Percentiles rank a stretch among this genome's conserved stretches.
Conservation (phyloP, 2,888 invertebrate genomes). For the Fragum fragum region DNA sequence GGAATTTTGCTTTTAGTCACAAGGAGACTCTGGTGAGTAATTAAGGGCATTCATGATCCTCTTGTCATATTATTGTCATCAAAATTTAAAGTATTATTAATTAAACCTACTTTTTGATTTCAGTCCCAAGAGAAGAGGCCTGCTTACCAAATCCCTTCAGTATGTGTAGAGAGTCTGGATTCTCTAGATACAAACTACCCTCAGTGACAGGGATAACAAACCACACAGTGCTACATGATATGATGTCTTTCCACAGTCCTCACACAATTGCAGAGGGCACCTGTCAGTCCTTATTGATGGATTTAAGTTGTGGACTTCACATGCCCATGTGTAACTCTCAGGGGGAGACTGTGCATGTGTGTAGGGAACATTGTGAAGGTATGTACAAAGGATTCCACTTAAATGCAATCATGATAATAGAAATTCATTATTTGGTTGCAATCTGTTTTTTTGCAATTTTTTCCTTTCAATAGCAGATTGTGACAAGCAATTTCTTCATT, state of each 20-base stretch:
- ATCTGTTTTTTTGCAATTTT: too few species aligned
- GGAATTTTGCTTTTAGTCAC: too few species aligned
- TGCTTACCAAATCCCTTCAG: neutral
- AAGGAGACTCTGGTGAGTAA: too few species aligned
- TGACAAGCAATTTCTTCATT: too few species aligned
- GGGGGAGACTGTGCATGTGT: neutral
- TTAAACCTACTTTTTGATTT: neutral
- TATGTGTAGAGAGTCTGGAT: neutral
- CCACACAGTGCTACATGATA: neutral
- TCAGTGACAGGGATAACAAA: neutral
- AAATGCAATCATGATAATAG: too few species aligned
- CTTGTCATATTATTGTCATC: too few species aligned
- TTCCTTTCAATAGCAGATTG: too few species aligned
- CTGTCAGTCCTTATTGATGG: neutral
- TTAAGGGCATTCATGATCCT: too few species aligned
- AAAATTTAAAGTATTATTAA: too few species aligned
- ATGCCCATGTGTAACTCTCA: neutral
- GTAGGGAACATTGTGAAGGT: constrained; percentile 3
- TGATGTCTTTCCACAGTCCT: neutral
- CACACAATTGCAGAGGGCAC: neutral
- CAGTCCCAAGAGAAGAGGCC: neutral
- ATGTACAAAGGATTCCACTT: too few species aligned
- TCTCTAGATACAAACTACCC: neutral
- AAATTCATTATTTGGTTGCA: too few species aligned
- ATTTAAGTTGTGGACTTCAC: neutral